A percentile compares a stretch with the other conserved stretches of the same genome.
phyloP scores from a whole-genome alignment of 1,140 invertebrate genomes.

The Parapsyche elsis region DNA sequence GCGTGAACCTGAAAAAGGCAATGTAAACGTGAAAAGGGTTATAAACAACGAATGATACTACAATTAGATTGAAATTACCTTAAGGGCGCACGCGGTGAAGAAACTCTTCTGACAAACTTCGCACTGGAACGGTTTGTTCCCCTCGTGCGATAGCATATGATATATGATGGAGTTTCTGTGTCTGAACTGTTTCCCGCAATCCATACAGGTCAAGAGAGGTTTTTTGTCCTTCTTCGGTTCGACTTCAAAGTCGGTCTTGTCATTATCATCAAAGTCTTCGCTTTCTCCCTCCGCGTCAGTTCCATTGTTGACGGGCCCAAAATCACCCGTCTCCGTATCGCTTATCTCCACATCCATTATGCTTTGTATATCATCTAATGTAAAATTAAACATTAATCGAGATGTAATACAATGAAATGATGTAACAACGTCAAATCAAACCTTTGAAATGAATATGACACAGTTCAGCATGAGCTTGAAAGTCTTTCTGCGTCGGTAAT shows the following conservation, averaged over 20 bases:
- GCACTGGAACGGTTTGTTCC: constrained; percentile 81
- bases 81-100: constrained; percentile 81
- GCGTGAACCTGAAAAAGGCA: constrained; percentile 74
- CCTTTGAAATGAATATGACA: constrained; percentile 52
- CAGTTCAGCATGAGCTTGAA: constrained; percentile 44
- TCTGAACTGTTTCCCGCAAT: constrained; percentile 80
- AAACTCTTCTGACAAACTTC: constrained; percentile 85
- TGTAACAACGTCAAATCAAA: constrained; percentile 6
- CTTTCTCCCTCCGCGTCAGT: constrained; percentile 60
- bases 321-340: constrained; percentile 60
- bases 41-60: too few species aligned
- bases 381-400: constrained; percentile 39
- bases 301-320: constrained; percentile 50
- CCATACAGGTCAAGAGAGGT: constrained; percentile 67
- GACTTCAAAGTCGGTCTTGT: constrained; percentile 47
- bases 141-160: constrained; percentile 83
- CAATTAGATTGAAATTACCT: constrained; percentile 66
- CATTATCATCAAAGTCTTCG: constrained; percentile 45
- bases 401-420: neutral
- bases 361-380: constrained; percentile 62
- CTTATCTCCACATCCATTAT: constrained; percentile 62
- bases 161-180: constrained; percentile 87
- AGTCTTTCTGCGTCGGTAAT: constrained; percentile 46
- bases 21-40: too few species aligned
- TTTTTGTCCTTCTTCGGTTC: constrained; percentile 56